Conservation (phyloP, 2,888 invertebrate genomes). For the Amphimallon solstitiale region DNA sequence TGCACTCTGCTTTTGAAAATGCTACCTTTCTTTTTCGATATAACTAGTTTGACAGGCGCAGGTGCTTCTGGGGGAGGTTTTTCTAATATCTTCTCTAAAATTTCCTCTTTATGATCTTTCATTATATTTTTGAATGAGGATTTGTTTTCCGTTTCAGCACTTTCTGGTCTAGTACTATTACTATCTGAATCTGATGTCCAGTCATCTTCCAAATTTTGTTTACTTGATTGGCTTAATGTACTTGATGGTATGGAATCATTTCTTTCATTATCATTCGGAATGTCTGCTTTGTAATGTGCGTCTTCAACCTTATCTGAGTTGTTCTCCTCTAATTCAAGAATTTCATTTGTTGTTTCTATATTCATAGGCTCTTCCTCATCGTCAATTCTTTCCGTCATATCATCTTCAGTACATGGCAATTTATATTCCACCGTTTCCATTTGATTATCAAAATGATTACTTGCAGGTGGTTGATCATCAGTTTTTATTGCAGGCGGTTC, state of each 20-base stretch:
- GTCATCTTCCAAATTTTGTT: conserved; percentile 40
- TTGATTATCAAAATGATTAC: too few relatives aligned
- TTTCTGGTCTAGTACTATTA: conserved; percentile 48
- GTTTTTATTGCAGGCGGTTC: too few relatives aligned
- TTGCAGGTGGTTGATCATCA: too few relatives aligned
- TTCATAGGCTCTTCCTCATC: not conserved
- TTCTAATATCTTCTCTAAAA: conserved; percentile 56
- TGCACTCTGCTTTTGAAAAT: conserved; percentile 87
- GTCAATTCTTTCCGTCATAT: not conserved
- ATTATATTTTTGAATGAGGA: conserved; percentile 38
- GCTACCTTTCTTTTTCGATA: conserved; percentile 86
- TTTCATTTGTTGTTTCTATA: not conserved
- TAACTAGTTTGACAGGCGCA: conserved; percentile 75
- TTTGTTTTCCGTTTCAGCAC: conserved; percentile 48
- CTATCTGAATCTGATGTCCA: conserved; percentile 38
- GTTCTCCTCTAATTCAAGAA: not conserved
- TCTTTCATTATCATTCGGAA: conserved; percentile 12
- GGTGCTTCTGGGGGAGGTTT: conserved; percentile 62
- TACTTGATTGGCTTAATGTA: conserved; percentile 18
- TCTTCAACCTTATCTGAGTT: not conserved
- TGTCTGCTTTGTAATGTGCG: conserved; percentile 7
- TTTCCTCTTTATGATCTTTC: conserved; percentile 55
- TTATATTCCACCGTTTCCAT: too few relatives aligned
- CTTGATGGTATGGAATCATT: not conserved
- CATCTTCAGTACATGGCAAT: not conserved